phyloP scores from a whole-genome alignment of 2,113 vertebrate species.

The Sporophila hypoxantha region DNA sequence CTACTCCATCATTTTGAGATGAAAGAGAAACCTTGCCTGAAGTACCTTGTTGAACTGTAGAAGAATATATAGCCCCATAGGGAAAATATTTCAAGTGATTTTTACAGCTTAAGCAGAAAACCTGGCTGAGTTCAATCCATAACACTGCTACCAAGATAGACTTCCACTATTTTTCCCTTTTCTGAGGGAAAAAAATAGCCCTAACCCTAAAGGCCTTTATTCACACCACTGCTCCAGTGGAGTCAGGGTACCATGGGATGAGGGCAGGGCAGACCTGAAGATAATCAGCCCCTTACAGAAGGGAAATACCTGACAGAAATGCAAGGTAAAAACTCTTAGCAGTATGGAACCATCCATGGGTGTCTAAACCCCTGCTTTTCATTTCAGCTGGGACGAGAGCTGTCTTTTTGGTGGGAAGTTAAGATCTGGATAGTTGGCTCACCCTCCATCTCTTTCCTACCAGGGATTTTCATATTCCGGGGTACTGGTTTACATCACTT shows the following conservation, averaged over 20 bases:
- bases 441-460: background rate
- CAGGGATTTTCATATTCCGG: background rate
- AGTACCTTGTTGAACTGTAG: background rate
- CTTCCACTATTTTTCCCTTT: background rate
- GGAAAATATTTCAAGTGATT: slow-evolving; percentile 4
- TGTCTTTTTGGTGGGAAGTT: background rate
- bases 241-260: background rate
- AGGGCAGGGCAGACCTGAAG: background rate
- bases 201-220: background rate
- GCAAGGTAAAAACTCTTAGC: background rate
- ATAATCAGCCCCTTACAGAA: background rate
- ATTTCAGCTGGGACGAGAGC: background rate
- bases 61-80: background rate
- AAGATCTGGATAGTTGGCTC: background rate
- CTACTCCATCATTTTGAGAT: slow-evolving; percentile 3
- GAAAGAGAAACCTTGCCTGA: background rate
- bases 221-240: background rate
- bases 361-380: background rate
- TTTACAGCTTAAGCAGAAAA: slow-evolving; percentile 22
- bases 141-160: background rate
- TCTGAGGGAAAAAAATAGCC: background rate
- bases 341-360: background rate
- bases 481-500: background rate
- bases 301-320: background rate
- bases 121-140: background rate